Evolutionary conservation across 2,888 invertebrate species (phyloP).

Genomic region (Endotricha flammealis): DNA sequence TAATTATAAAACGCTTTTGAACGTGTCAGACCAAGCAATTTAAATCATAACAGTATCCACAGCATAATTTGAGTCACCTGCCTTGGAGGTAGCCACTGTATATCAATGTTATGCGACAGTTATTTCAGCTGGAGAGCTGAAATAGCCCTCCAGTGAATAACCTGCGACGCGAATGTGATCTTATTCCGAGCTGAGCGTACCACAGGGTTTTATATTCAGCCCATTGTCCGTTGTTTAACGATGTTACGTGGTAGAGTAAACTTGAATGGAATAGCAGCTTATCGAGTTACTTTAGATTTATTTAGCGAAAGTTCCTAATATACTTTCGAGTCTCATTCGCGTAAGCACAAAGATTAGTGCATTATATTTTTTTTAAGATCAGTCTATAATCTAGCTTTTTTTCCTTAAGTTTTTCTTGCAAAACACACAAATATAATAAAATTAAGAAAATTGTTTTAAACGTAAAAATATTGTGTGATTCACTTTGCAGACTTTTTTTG

Average conservation of each 20-base stretch:
- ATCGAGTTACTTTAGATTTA: no score
- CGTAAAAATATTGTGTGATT: no score
- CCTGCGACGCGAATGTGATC: conserved; percentile 51
- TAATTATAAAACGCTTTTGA: not conserved
- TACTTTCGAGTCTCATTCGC: no score
- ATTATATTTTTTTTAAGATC: no score
- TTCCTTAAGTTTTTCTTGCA: no score
- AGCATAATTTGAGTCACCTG: conserved; percentile 35
- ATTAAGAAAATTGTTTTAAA: no score
- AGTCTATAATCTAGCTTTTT: no score
- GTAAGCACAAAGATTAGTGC: no score
- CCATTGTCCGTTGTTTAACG: conserved; percentile 1
- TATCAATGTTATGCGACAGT: conserved; percentile 66
- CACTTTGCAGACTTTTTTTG: no score
- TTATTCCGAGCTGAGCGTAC: conserved; percentile 6
- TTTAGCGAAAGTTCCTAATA: no score
- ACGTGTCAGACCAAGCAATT: not conserved
- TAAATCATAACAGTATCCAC: not conserved
- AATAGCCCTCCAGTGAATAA: conserved; percentile 55
- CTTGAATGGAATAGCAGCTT: not conserved
- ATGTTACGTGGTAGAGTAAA: not conserved
- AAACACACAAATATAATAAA: no score
- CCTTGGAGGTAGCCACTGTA: conserved; percentile 33
- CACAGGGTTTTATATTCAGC: conserved; percentile 1
- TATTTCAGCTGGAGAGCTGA: conserved; percentile 53